Conservation (phyloP, 2,113 vertebrate species). For the Genyomyrus donnyi region DNA sequence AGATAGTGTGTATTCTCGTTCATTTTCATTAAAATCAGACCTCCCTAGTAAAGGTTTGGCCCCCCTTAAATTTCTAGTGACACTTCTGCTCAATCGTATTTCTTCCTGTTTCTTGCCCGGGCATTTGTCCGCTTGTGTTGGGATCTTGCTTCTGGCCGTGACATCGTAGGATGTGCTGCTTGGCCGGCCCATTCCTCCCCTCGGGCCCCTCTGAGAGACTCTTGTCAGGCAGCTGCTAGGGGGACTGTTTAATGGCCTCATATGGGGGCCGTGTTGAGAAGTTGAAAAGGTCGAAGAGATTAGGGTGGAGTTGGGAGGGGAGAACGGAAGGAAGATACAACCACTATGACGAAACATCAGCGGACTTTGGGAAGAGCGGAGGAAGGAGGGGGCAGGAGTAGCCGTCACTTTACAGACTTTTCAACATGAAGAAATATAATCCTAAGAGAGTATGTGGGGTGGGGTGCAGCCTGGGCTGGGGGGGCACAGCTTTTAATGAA, state of each 20-base stretch:
- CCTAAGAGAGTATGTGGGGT: neutral
- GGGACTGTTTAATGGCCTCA: slow-evolving; percentile 4
- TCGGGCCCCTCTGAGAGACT: neutral
- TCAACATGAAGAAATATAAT: neutral
- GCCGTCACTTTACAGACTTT: neutral
- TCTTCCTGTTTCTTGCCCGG: neutral
- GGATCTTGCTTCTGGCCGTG: neutral
- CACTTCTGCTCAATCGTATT: neutral
- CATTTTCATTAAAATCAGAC: neutral
- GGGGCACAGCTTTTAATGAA: neutral
- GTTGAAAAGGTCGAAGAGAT: slow-evolving; percentile 21
- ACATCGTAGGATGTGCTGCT: neutral
- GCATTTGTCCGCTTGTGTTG: neutral
- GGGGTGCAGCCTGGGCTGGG: neutral
- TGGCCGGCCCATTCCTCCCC: neutral
- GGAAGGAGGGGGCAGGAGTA: too few species aligned
- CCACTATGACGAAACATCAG: neutral
- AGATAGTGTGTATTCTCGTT: neutral
- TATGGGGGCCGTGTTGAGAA: neutral
- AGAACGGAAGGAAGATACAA: neutral
- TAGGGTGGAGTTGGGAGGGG: neutral
- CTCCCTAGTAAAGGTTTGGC: neutral
- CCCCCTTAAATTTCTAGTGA: neutral
- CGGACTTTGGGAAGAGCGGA: neutral
- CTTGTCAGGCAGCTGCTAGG: neutral